Base-by-base conservation (phyloP, 2,888 invertebrate genomes). In the Panzeria rudis region DNA sequence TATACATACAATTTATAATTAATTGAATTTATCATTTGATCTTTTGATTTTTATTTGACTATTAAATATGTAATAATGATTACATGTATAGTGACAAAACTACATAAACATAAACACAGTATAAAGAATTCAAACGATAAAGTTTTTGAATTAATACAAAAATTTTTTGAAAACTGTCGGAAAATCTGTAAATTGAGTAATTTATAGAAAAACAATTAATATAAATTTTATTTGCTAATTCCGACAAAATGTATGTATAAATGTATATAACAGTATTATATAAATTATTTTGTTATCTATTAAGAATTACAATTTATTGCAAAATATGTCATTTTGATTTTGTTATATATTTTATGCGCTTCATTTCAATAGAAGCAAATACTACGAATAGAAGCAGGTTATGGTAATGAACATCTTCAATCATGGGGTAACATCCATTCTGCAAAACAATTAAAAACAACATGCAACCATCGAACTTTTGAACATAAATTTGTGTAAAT, bases 11-110 rank as follows among this genome's bases (percentile, higher is more conserved):
- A 52, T 69, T 69, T 68, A 56, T 41, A 69, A 79, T 79, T 75
- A 79, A 79, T 79, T 79, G 44, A 79, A 79, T 79, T 75, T 83
- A 64, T 79, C 69, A 64, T 79, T 83, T 75, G 64, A 83, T 79
- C 83, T 83, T 71, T 83, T 79, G 79, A 79, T 83, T 79, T 83
- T 83, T 25, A 15, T n/a, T 9, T 32, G 56, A 29, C n/a, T 32
- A 32, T 32, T 17, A 59, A 54, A 29, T 9, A 52, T 23, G 23
- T 47, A 47, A 47, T 47, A 47, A 8, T 47, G 7, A 17, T 52
- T 7, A 17, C 50, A 52, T 52, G 20, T 23, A 52, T 11, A 23
- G 23, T 5, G 2, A 52, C 13, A 52, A 23, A 52, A 52, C 3
- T 11, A 23, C 20, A 52, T 23, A 52, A 52, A 17, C 56, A 29